These are phyloP conservation scores for Phylloscopus collybita DNA, from an alignment of 2,797 vertebrate genomes.

Conservation along the genomic window DNA sequence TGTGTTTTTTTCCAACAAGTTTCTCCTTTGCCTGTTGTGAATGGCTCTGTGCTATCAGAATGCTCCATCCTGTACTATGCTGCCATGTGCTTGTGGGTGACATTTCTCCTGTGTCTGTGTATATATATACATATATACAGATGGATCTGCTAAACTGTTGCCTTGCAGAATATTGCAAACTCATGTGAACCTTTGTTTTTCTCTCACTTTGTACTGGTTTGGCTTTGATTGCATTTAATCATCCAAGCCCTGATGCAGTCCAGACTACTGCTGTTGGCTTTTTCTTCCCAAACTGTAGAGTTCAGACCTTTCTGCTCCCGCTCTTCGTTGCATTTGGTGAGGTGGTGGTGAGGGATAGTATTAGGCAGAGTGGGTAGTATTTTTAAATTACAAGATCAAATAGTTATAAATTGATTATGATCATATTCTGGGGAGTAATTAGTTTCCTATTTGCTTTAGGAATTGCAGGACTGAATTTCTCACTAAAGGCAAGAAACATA, in stretches of 20 bases:
- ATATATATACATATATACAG: neutral
- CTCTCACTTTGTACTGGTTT: neutral
- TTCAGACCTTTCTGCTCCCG: neutral
- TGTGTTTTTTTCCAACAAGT: neutral
- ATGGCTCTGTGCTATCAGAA: neutral
- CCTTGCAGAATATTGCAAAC: neutral
- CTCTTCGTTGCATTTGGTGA: neutral
- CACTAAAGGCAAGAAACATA: neutral
- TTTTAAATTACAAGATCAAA: conserved; percentile 7
- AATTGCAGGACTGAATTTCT: neutral
- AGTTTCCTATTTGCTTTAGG: conserved; percentile 1
- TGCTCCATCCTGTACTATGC: neutral
- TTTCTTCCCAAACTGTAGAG: neutral
- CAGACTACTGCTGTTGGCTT: neutral
- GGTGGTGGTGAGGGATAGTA: neutral
- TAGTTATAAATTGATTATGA: conserved; percentile 1
- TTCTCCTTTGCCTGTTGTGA: neutral
- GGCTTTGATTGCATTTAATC: neutral
- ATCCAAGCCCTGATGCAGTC: neutral
- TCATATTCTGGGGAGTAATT: neutral
- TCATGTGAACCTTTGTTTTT: neutral
- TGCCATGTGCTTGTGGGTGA: neutral
- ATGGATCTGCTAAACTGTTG: neutral
- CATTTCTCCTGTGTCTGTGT: neutral
- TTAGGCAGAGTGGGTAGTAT: neutral